Conservation (phyloP, 1,140 invertebrate genomes). For the Atta cephalotes region DNA sequence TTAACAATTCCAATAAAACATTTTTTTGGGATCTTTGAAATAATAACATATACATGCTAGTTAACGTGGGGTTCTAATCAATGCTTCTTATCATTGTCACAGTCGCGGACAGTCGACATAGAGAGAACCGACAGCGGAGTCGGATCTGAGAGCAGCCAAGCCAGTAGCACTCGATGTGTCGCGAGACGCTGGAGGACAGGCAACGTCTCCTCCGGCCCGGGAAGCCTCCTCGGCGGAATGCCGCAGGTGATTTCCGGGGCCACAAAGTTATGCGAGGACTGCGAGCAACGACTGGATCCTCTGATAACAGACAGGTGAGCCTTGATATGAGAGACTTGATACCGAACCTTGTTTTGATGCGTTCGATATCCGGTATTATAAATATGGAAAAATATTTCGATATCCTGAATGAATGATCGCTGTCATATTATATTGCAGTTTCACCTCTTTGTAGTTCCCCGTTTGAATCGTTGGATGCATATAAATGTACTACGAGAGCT, state of each 20-base stretch:
- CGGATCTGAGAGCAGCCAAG: slow-evolving; percentile 96
- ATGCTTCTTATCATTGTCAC: slow-evolving; percentile 64
- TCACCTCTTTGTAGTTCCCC: neutral
- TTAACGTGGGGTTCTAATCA: neutral
- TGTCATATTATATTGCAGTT: neutral
- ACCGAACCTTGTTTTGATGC: neutral
- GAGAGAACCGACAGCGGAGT: slow-evolving; percentile 97
- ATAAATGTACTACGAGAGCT: neutral
- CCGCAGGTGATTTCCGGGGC: slow-evolving; percentile 82
- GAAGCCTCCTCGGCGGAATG: slow-evolving; percentile 79
- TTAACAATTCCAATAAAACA: neutral
- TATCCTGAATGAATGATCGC: neutral
- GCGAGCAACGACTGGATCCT: slow-evolving; percentile 84
- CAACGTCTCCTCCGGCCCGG: slow-evolving; percentile 78
- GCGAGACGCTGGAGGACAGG: slow-evolving; percentile 81
- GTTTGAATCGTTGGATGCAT: neutral
- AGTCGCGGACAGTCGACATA: slow-evolving; percentile 88
- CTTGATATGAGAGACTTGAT: neutral
- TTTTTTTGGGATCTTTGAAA: neutral
- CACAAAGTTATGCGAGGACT: slow-evolving; percentile 84
- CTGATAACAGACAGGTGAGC: slow-evolving; percentile 83
- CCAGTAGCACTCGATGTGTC: slow-evolving; percentile 89
- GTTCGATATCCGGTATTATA: neutral
- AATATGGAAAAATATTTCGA: neutral
- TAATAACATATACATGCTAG: neutral